phyloP scores from a whole-genome alignment of 2,888 invertebrate genomes.

The Acleris sparsana region DNA sequence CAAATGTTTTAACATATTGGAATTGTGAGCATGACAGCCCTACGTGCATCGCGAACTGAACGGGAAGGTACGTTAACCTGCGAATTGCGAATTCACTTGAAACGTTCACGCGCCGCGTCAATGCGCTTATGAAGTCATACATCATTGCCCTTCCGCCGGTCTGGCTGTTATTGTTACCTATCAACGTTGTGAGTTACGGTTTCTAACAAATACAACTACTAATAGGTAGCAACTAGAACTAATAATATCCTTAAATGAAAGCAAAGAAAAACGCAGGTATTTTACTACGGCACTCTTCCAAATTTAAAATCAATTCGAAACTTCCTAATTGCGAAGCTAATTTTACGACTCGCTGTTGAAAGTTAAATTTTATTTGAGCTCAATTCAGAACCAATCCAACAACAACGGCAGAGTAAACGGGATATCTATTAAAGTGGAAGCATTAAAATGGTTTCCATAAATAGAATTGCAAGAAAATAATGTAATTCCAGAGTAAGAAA shows the following conservation, averaged over 20 bases:
- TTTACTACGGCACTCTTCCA: not conserved
- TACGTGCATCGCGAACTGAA: slow-evolving; percentile 3
- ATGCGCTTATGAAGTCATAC: slow-evolving; percentile 17
- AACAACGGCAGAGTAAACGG: slow-evolving; percentile 21
- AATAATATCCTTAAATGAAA: not conserved
- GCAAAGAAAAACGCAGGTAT: not conserved
- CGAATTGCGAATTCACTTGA: slow-evolving; percentile 11
- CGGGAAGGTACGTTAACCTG: slow-evolving; percentile 17
- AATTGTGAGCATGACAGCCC: slow-evolving; percentile 10
- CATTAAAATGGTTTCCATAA: slow-evolving; percentile 56
- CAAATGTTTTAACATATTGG: slow-evolving; percentile 2
- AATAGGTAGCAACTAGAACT: not conserved
- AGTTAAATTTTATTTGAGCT: slow-evolving; percentile 8
- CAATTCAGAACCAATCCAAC: slow-evolving; percentile 22
- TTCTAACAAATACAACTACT: not conserved
- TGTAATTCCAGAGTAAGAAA: slow-evolving; percentile 73
- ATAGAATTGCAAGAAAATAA: slow-evolving; percentile 70
- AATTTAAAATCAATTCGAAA: not conserved
- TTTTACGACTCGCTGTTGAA: slow-evolving; percentile 3
- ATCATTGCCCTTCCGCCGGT: slow-evolving; percentile 8
- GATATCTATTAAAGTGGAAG: slow-evolving; percentile 36
- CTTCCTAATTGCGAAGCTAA: slow-evolving; percentile 1
- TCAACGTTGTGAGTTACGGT: not conserved
- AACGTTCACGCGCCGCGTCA: slow-evolving; percentile 17
- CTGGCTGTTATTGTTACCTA: not conserved